Base-by-base conservation (phyloP, 2,113 vertebrate species). In the Psittacara wagleri region DNA sequence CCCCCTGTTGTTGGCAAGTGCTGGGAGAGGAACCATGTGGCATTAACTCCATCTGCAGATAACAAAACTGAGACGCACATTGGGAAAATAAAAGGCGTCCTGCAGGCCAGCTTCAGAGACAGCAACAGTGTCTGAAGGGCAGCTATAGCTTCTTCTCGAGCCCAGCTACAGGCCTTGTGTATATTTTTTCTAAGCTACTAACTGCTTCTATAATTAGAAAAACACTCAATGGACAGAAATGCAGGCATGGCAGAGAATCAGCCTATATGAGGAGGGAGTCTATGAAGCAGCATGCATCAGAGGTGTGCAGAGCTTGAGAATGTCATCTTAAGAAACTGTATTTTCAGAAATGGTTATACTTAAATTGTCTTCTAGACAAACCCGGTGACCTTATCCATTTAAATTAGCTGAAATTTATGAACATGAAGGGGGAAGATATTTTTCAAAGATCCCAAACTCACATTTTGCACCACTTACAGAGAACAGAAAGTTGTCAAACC, bases 401-500 rank as follows among this genome's bases (percentile, higher is more conserved):
- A 67, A 86, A 55, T 88, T 79, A 87, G 73, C 57, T 67, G 63
- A 73, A 81, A 89, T 73, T 69, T 87, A 82, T 75, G 67, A 76
- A 67, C 12, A 12, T 23, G 44, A 28, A 1, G 2, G 2, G 10
- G 3, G 20, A 93, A 87, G 54, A 29, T 4, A 52, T 84, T 90
- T 95, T 96, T 86, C 48, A 75, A 78, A 86, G 76, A 93, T 29
- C 55, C 62, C 35, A 74, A 55, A 88, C 24, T 90, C 77, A 28
- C 49, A 73, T 82, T 94, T 87, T 84, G 51, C 73, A 51, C 39
- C 59, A 83, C 48, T 83, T 85, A 67, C 59, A 59, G 35, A 37
- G 74, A 95, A 95, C 63, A 80, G 82, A 83, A 86, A 27, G 64
- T 92, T 86, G 92, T 89, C 94, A 79, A 84, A 83, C 57, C 80